phyloP scores from a whole-genome alignment of 2,888 invertebrate species.

The Ichneumoninae sp. region DNA sequence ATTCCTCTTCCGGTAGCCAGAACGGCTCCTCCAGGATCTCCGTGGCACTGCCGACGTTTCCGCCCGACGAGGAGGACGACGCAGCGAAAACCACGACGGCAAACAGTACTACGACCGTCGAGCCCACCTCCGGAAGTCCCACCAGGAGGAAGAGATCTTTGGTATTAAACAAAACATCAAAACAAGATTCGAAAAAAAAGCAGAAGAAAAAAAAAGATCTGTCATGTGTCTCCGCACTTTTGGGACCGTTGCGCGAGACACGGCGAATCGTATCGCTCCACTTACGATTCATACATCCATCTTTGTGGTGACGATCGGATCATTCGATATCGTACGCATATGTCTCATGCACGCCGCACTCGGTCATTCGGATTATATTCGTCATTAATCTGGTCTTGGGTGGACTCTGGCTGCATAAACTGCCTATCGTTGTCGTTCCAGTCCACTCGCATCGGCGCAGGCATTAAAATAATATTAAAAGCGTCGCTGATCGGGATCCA shows the following conservation, averaged over 20 bases:
- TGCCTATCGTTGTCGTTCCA: slow-evolving; percentile 21
- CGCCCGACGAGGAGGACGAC: slow-evolving; percentile 87
- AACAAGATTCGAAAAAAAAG: slow-evolving; percentile 27
- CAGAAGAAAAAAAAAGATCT: slow-evolving; percentile 15
- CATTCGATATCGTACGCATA: slow-evolving; percentile 27
- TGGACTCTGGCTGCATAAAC: neutral
- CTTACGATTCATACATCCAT: slow-evolving; percentile 17
- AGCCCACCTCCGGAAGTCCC: slow-evolving; percentile 63
- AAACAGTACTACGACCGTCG: slow-evolving; percentile 65
- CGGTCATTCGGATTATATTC: slow-evolving; percentile 28
- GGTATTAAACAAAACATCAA: slow-evolving; percentile 56
- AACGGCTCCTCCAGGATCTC: slow-evolving; percentile 86
- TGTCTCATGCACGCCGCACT: slow-evolving; percentile 29
- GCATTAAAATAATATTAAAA: neutral
- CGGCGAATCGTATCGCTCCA: slow-evolving; percentile 15
- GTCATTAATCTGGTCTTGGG: slow-evolving; percentile 5
- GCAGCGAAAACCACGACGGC: slow-evolving; percentile 66
- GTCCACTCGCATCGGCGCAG: slow-evolving; percentile 35
- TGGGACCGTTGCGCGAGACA: slow-evolving; percentile 73
- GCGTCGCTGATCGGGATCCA: slow-evolving; percentile 22
- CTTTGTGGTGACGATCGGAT: slow-evolving; percentile 41
- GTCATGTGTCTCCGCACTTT: slow-evolving; percentile 69
- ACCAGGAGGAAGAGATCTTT: slow-evolving; percentile 65
- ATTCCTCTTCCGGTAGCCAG: slow-evolving; percentile 73
- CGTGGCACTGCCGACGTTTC: slow-evolving; percentile 88